A percentile compares a stretch with the other conserved stretches of the same genome.
phyloP scores from a whole-genome alignment of 2,797 vertebrate genomes.

The Nyctibius grandis region DNA sequence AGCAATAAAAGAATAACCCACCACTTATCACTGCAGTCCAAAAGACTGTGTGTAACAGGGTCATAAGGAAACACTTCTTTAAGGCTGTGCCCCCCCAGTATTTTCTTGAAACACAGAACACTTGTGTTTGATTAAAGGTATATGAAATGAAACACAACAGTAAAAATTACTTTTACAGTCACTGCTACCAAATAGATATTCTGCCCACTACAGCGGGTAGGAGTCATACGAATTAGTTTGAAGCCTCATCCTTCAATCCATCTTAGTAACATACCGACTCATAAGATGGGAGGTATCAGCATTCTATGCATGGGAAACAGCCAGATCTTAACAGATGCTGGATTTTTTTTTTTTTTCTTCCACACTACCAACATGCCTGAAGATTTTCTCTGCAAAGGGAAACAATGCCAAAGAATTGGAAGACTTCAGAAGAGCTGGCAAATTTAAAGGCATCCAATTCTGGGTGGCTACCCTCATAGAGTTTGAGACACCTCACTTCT shows the following conservation, averaged over 20 bases:
- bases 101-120: neutral
- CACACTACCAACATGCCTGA: neutral
- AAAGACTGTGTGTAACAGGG: neutral
- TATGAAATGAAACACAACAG: neutral
- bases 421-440: neutral
- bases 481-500: neutral
- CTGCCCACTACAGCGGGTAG: neutral
- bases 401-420: neutral
- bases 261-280: neutral
- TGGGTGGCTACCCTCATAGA: neutral
- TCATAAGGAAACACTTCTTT: neutral
- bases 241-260: neutral
- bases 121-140: neutral
- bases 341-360: neutral
- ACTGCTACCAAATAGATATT: neutral
- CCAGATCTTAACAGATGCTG: neutral
- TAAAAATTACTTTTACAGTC: neutral
- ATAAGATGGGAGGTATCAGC: neutral
- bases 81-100: neutral
- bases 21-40: neutral
- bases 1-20: conserved; percentile 20
- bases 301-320: neutral
- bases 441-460: neutral
- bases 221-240: neutral
- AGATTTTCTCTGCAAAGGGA: neutral